Conservation (phyloP, 1,140 invertebrate genomes). For the Asbolus verrucosus region DNA sequence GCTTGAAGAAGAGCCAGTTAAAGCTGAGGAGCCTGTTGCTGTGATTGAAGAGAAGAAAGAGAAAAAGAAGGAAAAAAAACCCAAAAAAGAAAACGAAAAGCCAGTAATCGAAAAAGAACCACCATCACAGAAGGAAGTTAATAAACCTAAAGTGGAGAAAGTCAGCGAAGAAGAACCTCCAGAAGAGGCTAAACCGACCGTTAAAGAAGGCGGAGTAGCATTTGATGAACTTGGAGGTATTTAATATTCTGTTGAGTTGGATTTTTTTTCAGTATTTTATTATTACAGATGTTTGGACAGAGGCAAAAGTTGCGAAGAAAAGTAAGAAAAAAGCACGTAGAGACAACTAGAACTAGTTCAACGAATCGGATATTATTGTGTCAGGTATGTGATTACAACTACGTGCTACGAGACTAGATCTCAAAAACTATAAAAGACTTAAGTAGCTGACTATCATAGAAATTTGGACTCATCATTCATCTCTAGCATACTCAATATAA, state of each 20-base stretch:
- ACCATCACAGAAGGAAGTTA: slow-evolving; percentile 52
- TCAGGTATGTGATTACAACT: slow-evolving; percentile 54
- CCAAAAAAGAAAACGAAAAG: slow-evolving; percentile 56
- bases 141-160: slow-evolving; percentile 58
- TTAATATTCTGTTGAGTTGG: slow-evolving; percentile 6
- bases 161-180: slow-evolving; percentile 57
- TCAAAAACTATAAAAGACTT: slow-evolving; percentile 46
- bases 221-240: slow-evolving; percentile 80
- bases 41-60: slow-evolving; percentile 63
- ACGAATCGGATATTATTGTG: slow-evolving; percentile 24
- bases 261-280: slow-evolving; percentile 7
- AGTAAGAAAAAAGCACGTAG: slow-evolving; percentile 63
- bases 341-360: slow-evolving; percentile 58
- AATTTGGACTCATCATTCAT: slow-evolving; percentile 31
- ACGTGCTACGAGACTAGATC: slow-evolving; percentile 50
- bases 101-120: slow-evolving; percentile 40
- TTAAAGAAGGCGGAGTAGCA: slow-evolving; percentile 61
- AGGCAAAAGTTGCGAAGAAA: slow-evolving; percentile 62
- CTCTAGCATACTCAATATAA: slow-evolving; percentile 13
- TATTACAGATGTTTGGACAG: slow-evolving; percentile 61
- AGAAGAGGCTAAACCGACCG: slow-evolving; percentile 53
- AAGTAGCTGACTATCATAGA: slow-evolving; percentile 41
- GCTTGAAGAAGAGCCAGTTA: slow-evolving; percentile 56
- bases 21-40: slow-evolving; percentile 47
- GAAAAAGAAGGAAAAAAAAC: slow-evolving; percentile 66